Evolutionary conservation across 2,113 vertebrate species (phyloP).

Genomic region (Epinephelus fuscoguttatus): DNA sequence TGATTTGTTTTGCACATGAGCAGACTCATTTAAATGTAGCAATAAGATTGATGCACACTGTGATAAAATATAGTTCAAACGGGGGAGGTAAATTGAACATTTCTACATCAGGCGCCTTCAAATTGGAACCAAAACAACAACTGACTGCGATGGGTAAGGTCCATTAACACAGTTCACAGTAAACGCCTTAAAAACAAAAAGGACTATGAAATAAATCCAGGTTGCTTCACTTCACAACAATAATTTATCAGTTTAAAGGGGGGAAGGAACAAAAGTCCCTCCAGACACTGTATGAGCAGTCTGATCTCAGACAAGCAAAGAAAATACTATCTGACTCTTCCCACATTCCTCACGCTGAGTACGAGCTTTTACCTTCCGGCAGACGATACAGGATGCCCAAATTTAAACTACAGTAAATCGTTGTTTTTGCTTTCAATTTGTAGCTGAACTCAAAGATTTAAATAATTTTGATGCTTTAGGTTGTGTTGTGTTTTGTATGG

Average conservation of each 20-base stretch:
- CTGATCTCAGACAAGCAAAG: too few relatives aligned
- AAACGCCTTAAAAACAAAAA: background rate
- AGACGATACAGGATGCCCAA: too few relatives aligned
- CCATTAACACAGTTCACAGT: background rate
- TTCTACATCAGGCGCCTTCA: background rate
- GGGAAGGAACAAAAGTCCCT: too few relatives aligned
- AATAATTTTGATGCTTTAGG: too few relatives aligned
- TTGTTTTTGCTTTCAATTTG: too few relatives aligned
- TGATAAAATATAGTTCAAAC: background rate
- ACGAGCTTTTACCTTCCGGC: too few relatives aligned
- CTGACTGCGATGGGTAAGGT: background rate
- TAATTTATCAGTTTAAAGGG: background rate
- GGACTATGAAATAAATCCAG: background rate
- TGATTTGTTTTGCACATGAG: background rate
- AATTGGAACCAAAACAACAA: background rate
- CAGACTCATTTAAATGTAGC: background rate
- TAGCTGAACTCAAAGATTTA: too few relatives aligned
- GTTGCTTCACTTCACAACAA: background rate
- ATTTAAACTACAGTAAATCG: too few relatives aligned
- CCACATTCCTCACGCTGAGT: too few relatives aligned
- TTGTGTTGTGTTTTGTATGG: too few relatives aligned
- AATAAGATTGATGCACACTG: background rate
- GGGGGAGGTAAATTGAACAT: background rate
- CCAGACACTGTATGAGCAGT: too few relatives aligned
- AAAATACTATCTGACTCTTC: too few relatives aligned